Evolutionary conservation across 2,113 vertebrate species (phyloP).

Genomic region (Gymnobelideus leadbeateri): DNA sequence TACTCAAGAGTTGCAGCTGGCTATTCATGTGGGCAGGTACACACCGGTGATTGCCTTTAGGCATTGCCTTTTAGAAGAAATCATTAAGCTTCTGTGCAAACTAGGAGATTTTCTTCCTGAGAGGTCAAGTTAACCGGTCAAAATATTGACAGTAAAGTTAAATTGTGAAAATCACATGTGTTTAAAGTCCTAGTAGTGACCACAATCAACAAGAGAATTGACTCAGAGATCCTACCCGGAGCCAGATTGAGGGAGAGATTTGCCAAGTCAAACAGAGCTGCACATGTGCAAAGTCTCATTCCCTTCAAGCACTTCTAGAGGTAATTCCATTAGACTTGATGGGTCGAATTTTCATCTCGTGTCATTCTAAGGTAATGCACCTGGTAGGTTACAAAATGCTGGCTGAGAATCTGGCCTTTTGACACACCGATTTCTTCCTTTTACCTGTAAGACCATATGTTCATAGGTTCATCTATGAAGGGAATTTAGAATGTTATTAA

Average conservation of each 20-base stretch:
- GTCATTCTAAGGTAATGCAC: conserved; percentile 55
- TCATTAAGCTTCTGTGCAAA: neutral
- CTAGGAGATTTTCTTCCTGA: conserved; percentile 45
- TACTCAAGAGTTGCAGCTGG: conserved; percentile 48
- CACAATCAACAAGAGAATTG: conserved; percentile 37
- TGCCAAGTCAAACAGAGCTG: conserved; percentile 70
- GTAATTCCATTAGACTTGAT: neutral
- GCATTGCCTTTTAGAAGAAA: conserved; percentile 44
- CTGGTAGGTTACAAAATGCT: conserved; percentile 37
- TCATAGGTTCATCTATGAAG: neutral
- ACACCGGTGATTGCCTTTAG: conserved; percentile 77
- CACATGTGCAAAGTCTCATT: neutral
- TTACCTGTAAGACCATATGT: neutral
- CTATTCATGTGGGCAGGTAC: conserved; percentile 41
- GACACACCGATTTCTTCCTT: neutral
- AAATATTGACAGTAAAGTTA: neutral
- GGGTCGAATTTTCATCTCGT: conserved; percentile 41
- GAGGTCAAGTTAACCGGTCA: conserved; percentile 25
- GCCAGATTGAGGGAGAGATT: neutral
- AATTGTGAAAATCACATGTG: conserved; percentile 66
- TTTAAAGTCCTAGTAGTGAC: conserved; percentile 29
- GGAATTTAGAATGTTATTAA: neutral
- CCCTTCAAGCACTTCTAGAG: conserved; percentile 38
- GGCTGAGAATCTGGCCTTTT: conserved; percentile 36
- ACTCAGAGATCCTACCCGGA: conserved; percentile 17